Evolutionary conservation across 2,113 vertebrate species (phyloP), one percentile per base, ranked within the genome.

Genomic region (Sebastes fasciatus): DNA sequence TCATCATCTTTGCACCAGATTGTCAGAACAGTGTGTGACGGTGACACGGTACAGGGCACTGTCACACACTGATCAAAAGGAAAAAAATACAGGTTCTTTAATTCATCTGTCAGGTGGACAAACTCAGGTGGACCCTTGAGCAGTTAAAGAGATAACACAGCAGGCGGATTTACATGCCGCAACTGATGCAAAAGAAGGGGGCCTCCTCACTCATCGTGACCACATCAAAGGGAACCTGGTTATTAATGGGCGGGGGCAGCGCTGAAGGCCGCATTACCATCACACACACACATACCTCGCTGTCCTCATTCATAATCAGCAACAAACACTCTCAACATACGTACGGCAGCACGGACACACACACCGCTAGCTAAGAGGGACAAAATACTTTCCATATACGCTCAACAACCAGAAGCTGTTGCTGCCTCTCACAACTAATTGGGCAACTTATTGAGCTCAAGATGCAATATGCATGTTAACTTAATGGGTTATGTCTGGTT

Each of bases 381-480:
- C 72, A 92, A 84, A 89, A 89, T 87, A 83, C 87, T 89, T 89
- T 84, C 60, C 88, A 86, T 80, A 82, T 80, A 82, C 80, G 89
- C 40, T 60, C 83, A 72, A 89, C 85, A 90, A 87, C 85, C 69
- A 84, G 80, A 81, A 85, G 80, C 83, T 63, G 79, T 89, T 93
- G 93, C 89, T 90, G 86, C 85, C 76, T 64, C 69, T 87, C 84
- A 78, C 84, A 92, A 89, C 93, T 95, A 87, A 95, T 95, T 94
- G 96, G 80, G 76, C 86, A 71, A 86, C 86, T 93, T 94, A 90
- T 91, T 94, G 86, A 92, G 90, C 88, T 93, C 82, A 92, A 94
- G 87, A 91, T 92, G 91, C 77, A 94, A 95, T 92, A 92, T 91
- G 85, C 86, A 94, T 96, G 88, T 89, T 95, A 95, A 96, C 96